phyloP scores from a whole-genome alignment of 2,797 vertebrate genomes.

The Gymnothorax reevesii region DNA sequence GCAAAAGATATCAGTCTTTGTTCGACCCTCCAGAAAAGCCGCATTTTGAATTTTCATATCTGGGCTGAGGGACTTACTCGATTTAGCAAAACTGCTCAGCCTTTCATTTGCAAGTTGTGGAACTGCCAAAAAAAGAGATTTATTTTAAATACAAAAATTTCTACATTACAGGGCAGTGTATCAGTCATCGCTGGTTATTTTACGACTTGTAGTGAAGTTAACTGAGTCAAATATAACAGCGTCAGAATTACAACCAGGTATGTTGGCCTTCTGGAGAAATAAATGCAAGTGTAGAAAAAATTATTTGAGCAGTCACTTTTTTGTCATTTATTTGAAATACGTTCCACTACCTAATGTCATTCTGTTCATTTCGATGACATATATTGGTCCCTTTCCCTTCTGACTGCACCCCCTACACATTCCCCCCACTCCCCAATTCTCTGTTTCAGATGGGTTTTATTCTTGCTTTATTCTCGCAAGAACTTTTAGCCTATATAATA shows the following conservation, averaged over 20 bases:
- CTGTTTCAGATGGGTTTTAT: slow-evolving; percentile 51
- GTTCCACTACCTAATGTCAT: slow-evolving; percentile 24
- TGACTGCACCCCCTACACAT: slow-evolving; percentile 19
- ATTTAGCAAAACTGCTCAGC: neutral
- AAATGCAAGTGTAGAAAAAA: slow-evolving; percentile 46
- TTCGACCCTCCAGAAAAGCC: neutral
- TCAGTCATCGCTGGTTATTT: slow-evolving; percentile 51
- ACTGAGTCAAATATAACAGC: slow-evolving; percentile 56
- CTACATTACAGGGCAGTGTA: slow-evolving; percentile 51
- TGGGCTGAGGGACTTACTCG: neutral
- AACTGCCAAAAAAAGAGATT: neutral
- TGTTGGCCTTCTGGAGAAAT: slow-evolving; percentile 53
- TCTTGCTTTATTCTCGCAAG: slow-evolving; percentile 55
- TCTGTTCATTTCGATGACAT: slow-evolving; percentile 35
- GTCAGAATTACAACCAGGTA: slow-evolving; percentile 59
- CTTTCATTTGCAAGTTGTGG: neutral
- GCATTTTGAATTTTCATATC: neutral
- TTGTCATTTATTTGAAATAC: slow-evolving; percentile 51
- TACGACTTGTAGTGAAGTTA: slow-evolving; percentile 63
- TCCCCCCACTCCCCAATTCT: slow-evolving; percentile 12
- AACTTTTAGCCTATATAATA: slow-evolving; percentile 55
- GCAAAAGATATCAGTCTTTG: neutral
- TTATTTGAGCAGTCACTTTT: slow-evolving; percentile 45
- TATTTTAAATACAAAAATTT: slow-evolving; percentile 28
- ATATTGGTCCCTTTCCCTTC: slow-evolving; percentile 41